Base-by-base conservation (phyloP, 2,797 vertebrate genomes). In the Channa striata region DNA sequence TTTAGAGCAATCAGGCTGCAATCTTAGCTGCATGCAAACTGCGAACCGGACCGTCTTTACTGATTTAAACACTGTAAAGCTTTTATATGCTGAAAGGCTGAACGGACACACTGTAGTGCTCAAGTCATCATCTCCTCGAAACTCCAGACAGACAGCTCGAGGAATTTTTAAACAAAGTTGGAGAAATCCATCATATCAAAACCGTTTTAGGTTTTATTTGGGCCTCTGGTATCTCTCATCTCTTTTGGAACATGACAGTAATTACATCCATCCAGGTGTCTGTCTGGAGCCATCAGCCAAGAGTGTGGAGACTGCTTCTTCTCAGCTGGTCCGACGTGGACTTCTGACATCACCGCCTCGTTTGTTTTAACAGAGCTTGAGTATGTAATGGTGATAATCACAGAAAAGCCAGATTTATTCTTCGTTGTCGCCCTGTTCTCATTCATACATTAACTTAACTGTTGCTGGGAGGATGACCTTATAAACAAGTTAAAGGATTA, bases 131-230 rank as follows among this genome's bases (percentile, higher is more conserved):
- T 82, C 80, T 83, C 68, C 78, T 82, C 61, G 37, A 84, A 76
- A 68, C 88, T 66, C n/a, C 76, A 88, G 88, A 91, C 95, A 95
- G 96, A 96, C 88, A 93, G 93, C 93, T 96, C 89, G 85, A 90
- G 95, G 94, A 94, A 96, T 95, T 95, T 97, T 95, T 95, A 97
- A 98, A 97, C 96, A 97, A 94, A 93, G 93, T 93, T 93, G 90
- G 91, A 90, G 94, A 94, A 96, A 97, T 98, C 95, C 96, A 96
- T 97, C 96, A 95, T 95, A 96, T 97, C 95, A 96, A 96, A 97
- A 96, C 94, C 90, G 93, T 96, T 98, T 97, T 94, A 94, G 95
- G 95, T 96, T 97, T 98, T 98, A 97, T 98, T 97, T 95, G 95
- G 95, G 94, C 90, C 94, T 94, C 95, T 97, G 96, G 96, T 94